Evolutionary conservation across 2,888 invertebrate species (phyloP).

Genomic region (Sphaerophoria taeniata): DNA sequence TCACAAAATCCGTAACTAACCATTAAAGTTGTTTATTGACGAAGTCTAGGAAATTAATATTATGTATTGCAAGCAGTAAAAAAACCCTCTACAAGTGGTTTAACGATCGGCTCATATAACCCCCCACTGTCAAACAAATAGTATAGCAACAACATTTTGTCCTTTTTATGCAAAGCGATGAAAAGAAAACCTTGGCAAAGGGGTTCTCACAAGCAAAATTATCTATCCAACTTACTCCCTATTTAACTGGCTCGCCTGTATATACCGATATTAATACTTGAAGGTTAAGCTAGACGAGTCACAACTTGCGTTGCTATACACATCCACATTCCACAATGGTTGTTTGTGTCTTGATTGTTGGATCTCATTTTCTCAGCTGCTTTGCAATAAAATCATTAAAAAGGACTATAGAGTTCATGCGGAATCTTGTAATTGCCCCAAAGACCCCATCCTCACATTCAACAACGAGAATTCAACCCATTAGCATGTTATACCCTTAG

Average conservation of each 20-base stretch:
- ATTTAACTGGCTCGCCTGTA: constrained; percentile 3
- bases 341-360: constrained; percentile 50
- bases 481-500: constrained; percentile 1
- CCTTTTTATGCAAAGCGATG: constrained; percentile 12
- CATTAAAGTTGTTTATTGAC: no score
- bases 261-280: constrained; percentile 15
- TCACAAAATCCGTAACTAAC: no score
- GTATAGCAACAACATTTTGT: constrained; percentile 20
- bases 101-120: constrained; percentile 14
- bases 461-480: not conserved
- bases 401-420: constrained; percentile 20
- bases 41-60: no score
- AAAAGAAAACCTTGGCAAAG: not conserved
- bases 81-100: constrained; percentile 40
- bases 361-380: constrained; percentile 60
- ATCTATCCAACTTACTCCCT: not conserved
- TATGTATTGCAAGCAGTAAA: not conserved
- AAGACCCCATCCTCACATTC: not conserved
- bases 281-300: constrained; percentile 21
- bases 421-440: constrained; percentile 30
- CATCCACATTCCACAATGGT: constrained; percentile 8
- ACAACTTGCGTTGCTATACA: constrained; percentile 16
- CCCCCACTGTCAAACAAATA: not conserved
- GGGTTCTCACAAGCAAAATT: not conserved
- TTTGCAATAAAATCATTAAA: constrained; percentile 62